Conservation (phyloP, 2,888 invertebrate genomes). For the Pseudoips prasinana region DNA sequence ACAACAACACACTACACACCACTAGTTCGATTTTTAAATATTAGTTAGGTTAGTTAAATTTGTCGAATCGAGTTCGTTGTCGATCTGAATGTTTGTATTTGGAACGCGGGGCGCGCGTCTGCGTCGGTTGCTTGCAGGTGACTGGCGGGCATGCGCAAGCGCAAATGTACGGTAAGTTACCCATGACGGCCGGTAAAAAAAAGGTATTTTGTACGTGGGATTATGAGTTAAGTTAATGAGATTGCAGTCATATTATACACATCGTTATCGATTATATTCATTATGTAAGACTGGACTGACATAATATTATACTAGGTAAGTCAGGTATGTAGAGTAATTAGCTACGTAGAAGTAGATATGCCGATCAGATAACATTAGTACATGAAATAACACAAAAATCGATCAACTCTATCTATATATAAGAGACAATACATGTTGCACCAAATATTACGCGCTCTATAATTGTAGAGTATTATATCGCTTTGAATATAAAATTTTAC, state of each 20-base stretch:
- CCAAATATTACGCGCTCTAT: too few species aligned
- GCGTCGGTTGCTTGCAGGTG: slow-evolving; percentile 71
- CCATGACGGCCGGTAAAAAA: slow-evolving; percentile 58
- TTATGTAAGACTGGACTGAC: slow-evolving; percentile 3
- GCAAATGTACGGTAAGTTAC: slow-evolving; percentile 48
- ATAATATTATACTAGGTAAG: too few species aligned
- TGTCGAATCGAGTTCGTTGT: slow-evolving; percentile 52
- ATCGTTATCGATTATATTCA: slow-evolving; percentile 14
- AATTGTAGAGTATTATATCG: too few species aligned
- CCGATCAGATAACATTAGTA: too few species aligned
- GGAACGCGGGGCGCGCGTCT: slow-evolving; percentile 56
- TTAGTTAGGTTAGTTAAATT: slow-evolving; percentile 56
- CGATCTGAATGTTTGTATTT: slow-evolving; percentile 39
- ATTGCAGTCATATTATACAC: slow-evolving; percentile 13
- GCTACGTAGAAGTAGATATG: too few species aligned
- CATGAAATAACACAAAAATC: too few species aligned
- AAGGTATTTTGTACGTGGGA: slow-evolving; percentile 59
- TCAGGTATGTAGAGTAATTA: too few species aligned
- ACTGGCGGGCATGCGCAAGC: slow-evolving; percentile 54
- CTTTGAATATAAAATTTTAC: too few species aligned
- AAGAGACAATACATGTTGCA: too few species aligned
- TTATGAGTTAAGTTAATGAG: slow-evolving; percentile 32
- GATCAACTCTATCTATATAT: slow-evolving; percentile 1
- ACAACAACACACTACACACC: slow-evolving; percentile 46
- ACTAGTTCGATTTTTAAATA: slow-evolving; percentile 47